Evolutionary conservation across 2,113 vertebrate genomes (phyloP).

Genomic region (Crotalus helleri): DNA sequence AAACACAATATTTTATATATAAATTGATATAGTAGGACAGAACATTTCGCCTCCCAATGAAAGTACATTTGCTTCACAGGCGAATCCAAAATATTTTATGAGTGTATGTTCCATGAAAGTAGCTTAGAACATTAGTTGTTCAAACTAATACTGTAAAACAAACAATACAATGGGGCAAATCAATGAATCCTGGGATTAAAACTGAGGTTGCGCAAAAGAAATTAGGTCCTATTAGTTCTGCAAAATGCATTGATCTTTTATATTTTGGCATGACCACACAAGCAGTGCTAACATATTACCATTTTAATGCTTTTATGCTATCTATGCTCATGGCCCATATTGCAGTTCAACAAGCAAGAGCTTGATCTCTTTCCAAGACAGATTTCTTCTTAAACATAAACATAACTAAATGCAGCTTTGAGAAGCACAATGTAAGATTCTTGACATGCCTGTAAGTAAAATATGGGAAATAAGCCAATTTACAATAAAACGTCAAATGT

Average conservation of each 20-base stretch:
- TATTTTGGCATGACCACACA: background rate
- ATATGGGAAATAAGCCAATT: constrained; percentile 30
- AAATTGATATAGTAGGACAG: background rate
- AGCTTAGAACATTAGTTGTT: background rate
- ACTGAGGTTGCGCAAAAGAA: background rate
- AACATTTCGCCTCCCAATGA: background rate
- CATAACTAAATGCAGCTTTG: constrained; percentile 24
- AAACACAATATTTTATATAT: background rate
- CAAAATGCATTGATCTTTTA: constrained; percentile 22
- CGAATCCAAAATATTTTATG: background rate
- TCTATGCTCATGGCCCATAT: background rate
- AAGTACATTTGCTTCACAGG: background rate
- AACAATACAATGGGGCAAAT: background rate
- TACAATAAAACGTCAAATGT: constrained; percentile 50
- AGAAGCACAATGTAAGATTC: constrained; percentile 45
- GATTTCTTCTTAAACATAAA: constrained; percentile 32
- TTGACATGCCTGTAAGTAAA: constrained; percentile 38
- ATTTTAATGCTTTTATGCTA: background rate
- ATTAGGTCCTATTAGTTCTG: background rate
- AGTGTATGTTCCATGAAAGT: background rate
- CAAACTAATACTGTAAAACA: background rate
- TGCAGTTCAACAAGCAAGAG: constrained; percentile 16
- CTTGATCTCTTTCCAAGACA: constrained; percentile 18
- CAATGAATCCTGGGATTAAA: background rate
- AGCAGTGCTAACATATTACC: constrained; percentile 5